Percentiles rank a stretch among this genome's conserved stretches.
phyloP scores from a whole-genome alignment of 2,113 vertebrate species.

The Sebastes schlegelii region DNA sequence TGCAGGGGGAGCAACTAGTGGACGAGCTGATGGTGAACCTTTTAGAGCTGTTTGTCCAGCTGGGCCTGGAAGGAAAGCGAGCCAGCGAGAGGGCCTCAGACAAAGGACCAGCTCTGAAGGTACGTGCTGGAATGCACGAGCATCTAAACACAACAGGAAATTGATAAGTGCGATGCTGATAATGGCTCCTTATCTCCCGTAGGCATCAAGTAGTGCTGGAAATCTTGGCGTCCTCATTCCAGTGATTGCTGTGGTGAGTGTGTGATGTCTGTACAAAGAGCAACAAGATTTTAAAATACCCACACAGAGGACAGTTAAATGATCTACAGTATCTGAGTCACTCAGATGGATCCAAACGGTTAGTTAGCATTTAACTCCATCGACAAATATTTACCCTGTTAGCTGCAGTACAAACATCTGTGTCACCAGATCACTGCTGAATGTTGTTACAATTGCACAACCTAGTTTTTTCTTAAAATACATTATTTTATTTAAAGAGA shows the following conservation, averaged over 20 bases:
- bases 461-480: neutral
- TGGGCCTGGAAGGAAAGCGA: constrained; percentile 96
- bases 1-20: constrained; percentile 93
- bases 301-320: neutral
- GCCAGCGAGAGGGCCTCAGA: constrained; percentile 97
- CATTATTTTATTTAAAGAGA: neutral
- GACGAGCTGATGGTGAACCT: constrained; percentile 96
- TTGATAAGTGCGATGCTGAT: neutral
- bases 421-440: constrained; percentile 24
- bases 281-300: neutral
- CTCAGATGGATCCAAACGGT: constrained; percentile 21
- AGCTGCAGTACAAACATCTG: constrained; percentile 80
- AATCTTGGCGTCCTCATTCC: constrained; percentile 98
- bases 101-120: constrained; percentile 94
- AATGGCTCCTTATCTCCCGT: constrained; percentile 49
- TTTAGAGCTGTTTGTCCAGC: constrained; percentile 96
- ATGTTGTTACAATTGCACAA: neutral
- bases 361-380: constrained; percentile 89
- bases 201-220: constrained; percentile 97
- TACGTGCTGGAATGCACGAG: constrained; percentile 55
- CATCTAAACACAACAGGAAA: constrained; percentile 18
- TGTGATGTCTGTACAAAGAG: constrained; percentile 4
- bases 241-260: constrained; percentile 97
- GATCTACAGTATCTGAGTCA: constrained; percentile 12
- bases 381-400: constrained; percentile 91